Conservation (phyloP, 2,797 vertebrate species). For the Galaxias olidus region DNA sequence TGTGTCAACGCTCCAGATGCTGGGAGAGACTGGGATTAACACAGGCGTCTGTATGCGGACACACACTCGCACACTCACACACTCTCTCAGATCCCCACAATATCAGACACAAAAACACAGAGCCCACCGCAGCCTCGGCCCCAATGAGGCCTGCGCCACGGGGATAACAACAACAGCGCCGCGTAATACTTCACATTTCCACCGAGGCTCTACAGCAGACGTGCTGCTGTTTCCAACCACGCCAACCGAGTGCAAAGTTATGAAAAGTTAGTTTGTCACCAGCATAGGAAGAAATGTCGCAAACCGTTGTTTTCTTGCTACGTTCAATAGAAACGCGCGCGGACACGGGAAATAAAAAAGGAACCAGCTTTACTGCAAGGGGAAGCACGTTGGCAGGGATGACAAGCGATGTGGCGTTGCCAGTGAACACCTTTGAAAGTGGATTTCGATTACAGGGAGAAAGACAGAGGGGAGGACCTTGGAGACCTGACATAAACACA, state of each 20-base stretch:
- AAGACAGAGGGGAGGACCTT: slow-evolving; percentile 59
- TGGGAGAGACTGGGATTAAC: slow-evolving; percentile 75
- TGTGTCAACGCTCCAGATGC: slow-evolving; percentile 79
- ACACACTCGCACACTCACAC: slow-evolving; percentile 15
- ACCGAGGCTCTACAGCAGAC: no score
- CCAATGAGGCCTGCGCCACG: no score
- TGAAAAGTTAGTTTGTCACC: no score
- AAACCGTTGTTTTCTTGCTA: no score
- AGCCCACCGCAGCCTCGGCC: background rate
- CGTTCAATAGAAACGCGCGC: no score
- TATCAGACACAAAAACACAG: slow-evolving; percentile 1
- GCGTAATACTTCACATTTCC: no score
- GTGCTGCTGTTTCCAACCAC: no score
- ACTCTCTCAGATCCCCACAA: slow-evolving; percentile 9
- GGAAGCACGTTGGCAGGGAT: slow-evolving; percentile 53
- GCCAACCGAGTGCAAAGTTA: no score
- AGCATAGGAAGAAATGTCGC: no score
- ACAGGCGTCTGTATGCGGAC: slow-evolving; percentile 26
- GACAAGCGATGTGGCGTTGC: slow-evolving; percentile 43
- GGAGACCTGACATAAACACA: slow-evolving; percentile 65
- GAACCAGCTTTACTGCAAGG: slow-evolving; percentile 11
- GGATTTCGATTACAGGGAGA: slow-evolving; percentile 52
- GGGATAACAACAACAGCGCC: no score
- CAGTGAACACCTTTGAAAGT: slow-evolving; percentile 57
- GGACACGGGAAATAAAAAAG: background rate